These are phyloP conservation scores for Oxyruncus cristatus DNA, from an alignment of 2,113 vertebrate species.

Conservation along the genomic window DNA sequence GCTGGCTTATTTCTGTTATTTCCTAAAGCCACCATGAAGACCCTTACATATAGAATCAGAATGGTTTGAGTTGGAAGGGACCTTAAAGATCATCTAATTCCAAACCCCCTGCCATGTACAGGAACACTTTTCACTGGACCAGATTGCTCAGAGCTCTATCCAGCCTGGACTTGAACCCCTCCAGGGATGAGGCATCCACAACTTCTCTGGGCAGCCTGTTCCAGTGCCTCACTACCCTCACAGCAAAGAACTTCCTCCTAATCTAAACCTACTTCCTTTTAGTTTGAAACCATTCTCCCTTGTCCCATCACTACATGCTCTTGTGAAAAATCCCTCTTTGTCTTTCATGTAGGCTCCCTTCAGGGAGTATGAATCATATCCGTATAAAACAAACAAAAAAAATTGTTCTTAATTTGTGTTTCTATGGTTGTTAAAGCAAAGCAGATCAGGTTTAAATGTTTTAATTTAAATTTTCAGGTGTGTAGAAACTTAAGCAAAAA, in stretches of 20 bases:
- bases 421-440: not conserved
- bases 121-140: not conserved
- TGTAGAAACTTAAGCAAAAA: not conserved
- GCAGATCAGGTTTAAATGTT: not conserved
- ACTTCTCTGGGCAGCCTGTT: not conserved
- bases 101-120: not conserved
- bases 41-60: not conserved
- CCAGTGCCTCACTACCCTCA: not conserved
- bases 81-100: not conserved
- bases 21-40: not conserved
- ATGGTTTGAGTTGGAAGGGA: not conserved
- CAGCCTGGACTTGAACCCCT: not conserved
- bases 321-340: not conserved
- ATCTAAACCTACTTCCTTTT: not conserved
- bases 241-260: not conserved
- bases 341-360: not conserved
- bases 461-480: not conserved
- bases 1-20: not conserved
- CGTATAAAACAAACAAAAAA: not conserved
- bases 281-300: not conserved
- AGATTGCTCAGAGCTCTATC: not conserved
- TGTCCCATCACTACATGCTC: not conserved
- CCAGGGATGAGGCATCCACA: not conserved
- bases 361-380: not conserved
- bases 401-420: not conserved